These are phyloP conservation scores for Cotesia typhae DNA, from an alignment of 1,140 invertebrate genomes.

Conservation along the genomic window DNA sequence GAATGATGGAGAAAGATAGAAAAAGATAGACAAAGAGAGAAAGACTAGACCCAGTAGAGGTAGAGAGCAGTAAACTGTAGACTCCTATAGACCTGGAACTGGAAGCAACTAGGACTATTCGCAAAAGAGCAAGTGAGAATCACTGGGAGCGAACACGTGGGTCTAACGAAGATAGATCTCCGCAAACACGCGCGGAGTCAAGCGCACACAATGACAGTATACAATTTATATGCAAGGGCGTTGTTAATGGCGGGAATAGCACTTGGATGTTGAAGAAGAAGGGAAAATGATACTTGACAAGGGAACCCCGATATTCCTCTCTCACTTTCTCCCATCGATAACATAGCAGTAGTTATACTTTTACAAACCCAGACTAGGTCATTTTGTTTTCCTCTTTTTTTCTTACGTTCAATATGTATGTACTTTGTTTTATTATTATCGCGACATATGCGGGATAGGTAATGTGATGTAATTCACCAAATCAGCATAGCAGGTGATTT, in stretches of 20 bases:
- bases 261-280: conserved; percentile 33
- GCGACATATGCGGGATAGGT: neutral
- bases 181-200: conserved; percentile 40
- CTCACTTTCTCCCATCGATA: conserved; percentile 24
- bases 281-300: conserved; percentile 26
- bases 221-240: conserved; percentile 67
- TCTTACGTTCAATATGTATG: too few species aligned
- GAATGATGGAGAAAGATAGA: conserved; percentile 43
- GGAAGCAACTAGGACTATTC: too few species aligned
- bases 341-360: neutral
- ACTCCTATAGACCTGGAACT: too few species aligned
- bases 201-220: conserved; percentile 45
- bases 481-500: too few species aligned
- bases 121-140: conserved; percentile 51
- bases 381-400: neutral
- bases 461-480: too few species aligned
- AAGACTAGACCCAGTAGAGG: too few species aligned
- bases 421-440: neutral
- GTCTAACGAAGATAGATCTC: conserved; percentile 40
- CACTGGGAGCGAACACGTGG: conserved; percentile 42
- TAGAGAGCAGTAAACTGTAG: too few species aligned
- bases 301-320: conserved; percentile 33
- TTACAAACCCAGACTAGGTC: neutral
- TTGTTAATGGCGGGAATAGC: conserved; percentile 62
- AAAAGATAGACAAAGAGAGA: conserved; percentile 37